These are phyloP conservation scores for Bagarius yarrelli DNA, from an alignment of 2,113 vertebrate genomes.

Conservation along the genomic window DNA sequence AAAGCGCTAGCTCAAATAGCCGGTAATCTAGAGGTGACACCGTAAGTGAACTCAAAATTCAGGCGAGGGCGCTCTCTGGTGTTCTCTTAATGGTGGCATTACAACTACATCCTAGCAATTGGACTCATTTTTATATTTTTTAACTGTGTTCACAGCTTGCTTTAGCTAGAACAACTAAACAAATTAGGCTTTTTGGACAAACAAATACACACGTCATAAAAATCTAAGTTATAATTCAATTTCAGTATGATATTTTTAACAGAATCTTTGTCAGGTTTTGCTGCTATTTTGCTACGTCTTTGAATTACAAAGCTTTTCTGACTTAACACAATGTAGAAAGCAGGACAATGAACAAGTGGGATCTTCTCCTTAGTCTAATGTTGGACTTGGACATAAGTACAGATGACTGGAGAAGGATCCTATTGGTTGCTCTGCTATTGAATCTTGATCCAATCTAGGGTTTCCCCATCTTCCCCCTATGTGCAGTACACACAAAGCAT, in stretches of 20 bases:
- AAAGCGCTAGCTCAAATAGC: no score
- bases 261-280: no score
- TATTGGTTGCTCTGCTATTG: conserved; percentile 63
- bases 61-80: no score
- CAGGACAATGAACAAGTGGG: conserved; percentile 1
- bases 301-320: neutral
- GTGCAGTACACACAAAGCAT: conserved; percentile 47
- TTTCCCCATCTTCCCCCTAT: conserved; percentile 44
- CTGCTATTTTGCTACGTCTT: neutral
- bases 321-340: conserved; percentile 10
- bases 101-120: neutral
- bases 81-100: no score
- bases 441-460: conserved; percentile 61
- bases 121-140: neutral
- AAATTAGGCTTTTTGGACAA: neutral
- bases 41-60: no score
- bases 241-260: no score
- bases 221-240: neutral
- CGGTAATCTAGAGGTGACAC: no score
- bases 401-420: conserved; percentile 46
- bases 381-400: neutral
- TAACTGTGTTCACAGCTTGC: neutral
- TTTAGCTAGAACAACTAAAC: neutral
- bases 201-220: neutral
- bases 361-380: conserved; percentile 14